phyloP scores from a whole-genome alignment of 1,140 invertebrate genomes.

The Nephotettix cincticeps region DNA sequence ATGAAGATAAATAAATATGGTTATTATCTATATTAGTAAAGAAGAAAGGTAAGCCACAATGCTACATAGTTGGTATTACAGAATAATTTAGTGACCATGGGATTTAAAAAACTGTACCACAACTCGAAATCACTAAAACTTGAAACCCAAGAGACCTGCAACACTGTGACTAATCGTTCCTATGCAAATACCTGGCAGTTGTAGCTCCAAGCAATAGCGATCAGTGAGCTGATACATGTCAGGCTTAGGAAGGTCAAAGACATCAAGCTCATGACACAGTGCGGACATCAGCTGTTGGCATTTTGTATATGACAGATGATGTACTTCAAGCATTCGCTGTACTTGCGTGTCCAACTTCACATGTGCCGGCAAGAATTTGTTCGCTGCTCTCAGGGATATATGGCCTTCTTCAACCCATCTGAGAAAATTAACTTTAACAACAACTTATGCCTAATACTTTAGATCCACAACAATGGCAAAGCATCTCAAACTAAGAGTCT shows the following conservation, averaged over 20 bases:
- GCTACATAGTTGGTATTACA: too few relatives aligned
- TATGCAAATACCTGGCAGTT: constrained; percentile 28
- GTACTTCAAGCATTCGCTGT: constrained; percentile 38
- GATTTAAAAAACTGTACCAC: too few relatives aligned
- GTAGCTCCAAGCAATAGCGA: constrained; percentile 20
- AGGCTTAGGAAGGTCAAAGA: constrained; percentile 47
- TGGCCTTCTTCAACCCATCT: constrained; percentile 58
- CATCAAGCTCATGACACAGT: constrained; percentile 47
- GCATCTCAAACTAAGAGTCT: too few relatives aligned
- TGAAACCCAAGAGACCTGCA: too few relatives aligned
- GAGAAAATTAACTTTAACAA: constrained; percentile 6
- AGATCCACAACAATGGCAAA: too few relatives aligned
- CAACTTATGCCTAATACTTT: too few relatives aligned
- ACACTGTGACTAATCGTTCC: too few relatives aligned
- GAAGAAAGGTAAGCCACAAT: too few relatives aligned
- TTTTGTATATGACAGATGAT: constrained; percentile 45
- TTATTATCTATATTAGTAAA: too few relatives aligned
- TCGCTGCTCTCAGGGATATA: constrained; percentile 54
- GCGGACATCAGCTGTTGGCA: constrained; percentile 42
- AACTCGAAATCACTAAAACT: too few relatives aligned
- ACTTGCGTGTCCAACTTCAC: constrained; percentile 41
- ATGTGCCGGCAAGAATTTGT: constrained; percentile 57
- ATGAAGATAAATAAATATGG: too few relatives aligned
- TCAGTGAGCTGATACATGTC: constrained; percentile 41
- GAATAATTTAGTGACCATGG: too few relatives aligned